Conservation (phyloP, 1,140 invertebrate genomes). For the Andricus grossulariae region DNA sequence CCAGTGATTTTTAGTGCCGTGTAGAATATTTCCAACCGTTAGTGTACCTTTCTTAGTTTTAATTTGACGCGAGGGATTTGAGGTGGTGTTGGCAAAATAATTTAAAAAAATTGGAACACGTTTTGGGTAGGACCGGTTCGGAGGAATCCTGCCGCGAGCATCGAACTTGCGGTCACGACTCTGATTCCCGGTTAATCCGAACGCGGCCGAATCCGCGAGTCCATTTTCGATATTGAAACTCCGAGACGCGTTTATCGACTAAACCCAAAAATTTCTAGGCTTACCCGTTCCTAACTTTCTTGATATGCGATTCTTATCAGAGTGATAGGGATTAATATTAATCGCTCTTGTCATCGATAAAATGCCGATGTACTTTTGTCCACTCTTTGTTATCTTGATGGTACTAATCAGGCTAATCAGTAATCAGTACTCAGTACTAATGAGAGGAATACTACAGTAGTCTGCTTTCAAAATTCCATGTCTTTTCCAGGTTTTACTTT, state of each 20-base stretch:
- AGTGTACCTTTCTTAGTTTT: not conserved
- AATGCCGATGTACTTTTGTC: not conserved
- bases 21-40: not conserved
- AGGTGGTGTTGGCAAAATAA: not conserved
- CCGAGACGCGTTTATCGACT: slow-evolving; percentile 7
- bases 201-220: not conserved
- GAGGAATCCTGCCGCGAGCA: not conserved
- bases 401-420: too few species aligned
- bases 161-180: slow-evolving; percentile 5
- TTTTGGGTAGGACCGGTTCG: not conserved
- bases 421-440: too few species aligned
- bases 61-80: not conserved
- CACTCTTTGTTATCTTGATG: not conserved
- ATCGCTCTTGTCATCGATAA: slow-evolving; percentile 7
- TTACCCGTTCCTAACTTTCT: not conserved
- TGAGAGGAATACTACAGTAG: too few species aligned
- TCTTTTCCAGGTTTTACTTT: too few species aligned
- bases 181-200: not conserved
- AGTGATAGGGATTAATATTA: not conserved
- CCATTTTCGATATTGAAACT: slow-evolving; percentile 10
- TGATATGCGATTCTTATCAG: not conserved
- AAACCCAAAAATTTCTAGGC: slow-evolving; percentile 7
- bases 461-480: too few species aligned
- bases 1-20: too few species aligned
- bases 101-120: slow-evolving; percentile 4